Conservation (phyloP, 2,113 vertebrate species). For the Myanophis thanlyinensis region DNA sequence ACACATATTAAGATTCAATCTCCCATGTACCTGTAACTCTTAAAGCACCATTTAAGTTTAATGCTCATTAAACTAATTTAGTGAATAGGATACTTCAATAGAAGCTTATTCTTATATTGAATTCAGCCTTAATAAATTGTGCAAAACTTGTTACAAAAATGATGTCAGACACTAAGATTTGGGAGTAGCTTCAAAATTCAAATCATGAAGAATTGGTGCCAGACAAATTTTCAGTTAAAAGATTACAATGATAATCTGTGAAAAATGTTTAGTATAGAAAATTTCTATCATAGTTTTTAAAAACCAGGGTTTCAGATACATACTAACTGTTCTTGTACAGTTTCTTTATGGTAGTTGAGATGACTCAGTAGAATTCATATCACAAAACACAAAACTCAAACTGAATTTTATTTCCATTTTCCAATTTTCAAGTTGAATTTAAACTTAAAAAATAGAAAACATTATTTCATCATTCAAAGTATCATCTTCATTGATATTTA, state of each 20-base stretch:
- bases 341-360: neutral
- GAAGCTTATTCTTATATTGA: neutral
- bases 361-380: neutral
- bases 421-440: neutral
- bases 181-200: neutral
- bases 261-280: neutral
- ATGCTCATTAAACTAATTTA: neutral
- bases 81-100: neutral
- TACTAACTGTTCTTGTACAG: neutral
- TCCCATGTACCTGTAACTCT: neutral
- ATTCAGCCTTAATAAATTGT: neutral
- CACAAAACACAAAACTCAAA: neutral
- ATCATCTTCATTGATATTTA: neutral
- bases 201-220: neutral
- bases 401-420: neutral
- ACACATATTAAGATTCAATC: neutral
- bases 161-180: neutral
- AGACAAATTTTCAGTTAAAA: neutral
- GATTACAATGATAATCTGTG: neutral
- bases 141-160: neutral
- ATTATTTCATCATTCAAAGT: neutral
- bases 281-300: neutral
- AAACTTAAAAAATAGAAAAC: neutral
- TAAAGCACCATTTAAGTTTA: neutral
- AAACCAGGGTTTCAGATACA: neutral